phyloP scores from a whole-genome alignment of 1,140 invertebrate genomes.

The Pectinophora gossypiella region DNA sequence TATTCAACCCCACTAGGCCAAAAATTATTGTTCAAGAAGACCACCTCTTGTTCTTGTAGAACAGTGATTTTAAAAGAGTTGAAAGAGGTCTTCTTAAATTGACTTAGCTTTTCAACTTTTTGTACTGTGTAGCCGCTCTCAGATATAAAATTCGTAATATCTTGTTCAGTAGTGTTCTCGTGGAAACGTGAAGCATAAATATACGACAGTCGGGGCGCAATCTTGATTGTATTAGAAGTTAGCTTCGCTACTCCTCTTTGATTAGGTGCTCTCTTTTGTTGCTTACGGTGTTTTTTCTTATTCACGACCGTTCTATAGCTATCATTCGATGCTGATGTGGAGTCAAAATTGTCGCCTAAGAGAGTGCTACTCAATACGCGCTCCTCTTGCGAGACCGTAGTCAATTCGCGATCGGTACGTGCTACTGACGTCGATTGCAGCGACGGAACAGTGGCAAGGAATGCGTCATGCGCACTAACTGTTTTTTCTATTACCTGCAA shows the following conservation, averaged over 20 bases:
- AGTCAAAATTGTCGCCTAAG: not conserved
- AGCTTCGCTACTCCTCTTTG: not conserved
- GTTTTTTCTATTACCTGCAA: not conserved
- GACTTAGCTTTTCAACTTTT: not conserved
- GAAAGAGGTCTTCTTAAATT: not conserved
- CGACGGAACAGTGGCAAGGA: not conserved
- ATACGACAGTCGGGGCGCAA: not conserved
- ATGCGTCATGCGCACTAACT: not conserved
- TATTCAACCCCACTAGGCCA: not conserved
- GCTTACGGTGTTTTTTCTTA: not conserved
- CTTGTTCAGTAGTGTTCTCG: not conserved
- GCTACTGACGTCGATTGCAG: not conserved
- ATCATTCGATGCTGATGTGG: not conserved
- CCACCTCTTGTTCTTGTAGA: not conserved
- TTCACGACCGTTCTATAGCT: not conserved
- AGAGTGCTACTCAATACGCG: not conserved
- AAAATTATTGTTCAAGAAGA: not conserved
- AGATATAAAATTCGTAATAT: not conserved
- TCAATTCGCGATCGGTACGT: too few relatives aligned
- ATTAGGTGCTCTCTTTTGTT: not conserved
- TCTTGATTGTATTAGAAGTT: not conserved
- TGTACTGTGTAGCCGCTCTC: not conserved
- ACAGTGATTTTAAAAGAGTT: constrained; percentile 1
- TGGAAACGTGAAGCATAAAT: not conserved
- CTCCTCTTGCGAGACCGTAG: too few relatives aligned